Percentiles rank a stretch among this genome's conserved stretches.
These are phyloP conservation scores for Oligia fasciuncula DNA, from an alignment of 2,888 invertebrate genomes.

Conservation along the genomic window DNA sequence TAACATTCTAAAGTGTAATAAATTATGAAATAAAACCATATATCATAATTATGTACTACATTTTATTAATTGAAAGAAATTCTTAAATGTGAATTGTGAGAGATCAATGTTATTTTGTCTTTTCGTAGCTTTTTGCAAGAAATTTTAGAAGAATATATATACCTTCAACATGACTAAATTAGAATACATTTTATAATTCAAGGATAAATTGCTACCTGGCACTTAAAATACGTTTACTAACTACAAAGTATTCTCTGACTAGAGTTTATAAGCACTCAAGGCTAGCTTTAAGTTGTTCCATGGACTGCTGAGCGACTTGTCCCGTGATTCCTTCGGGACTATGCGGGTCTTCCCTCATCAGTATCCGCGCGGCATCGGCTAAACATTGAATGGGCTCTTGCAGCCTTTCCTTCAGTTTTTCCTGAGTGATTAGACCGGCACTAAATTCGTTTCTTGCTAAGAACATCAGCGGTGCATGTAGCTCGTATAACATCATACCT, in stretches of 20 bases:
- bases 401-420: constrained; percentile 91
- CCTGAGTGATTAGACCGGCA: constrained; percentile 89
- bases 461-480: constrained; percentile 94
- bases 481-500: constrained; percentile 94
- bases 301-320: constrained; percentile 89
- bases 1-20: constrained; percentile 76
- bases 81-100: constrained; percentile 32
- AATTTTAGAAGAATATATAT: constrained; percentile 9
- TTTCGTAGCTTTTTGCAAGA: constrained; percentile 43
- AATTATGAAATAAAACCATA: constrained; percentile 40
- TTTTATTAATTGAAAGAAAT: constrained; percentile 29
- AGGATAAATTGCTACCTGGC: neutral
- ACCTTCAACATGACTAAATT: constrained; percentile 1
- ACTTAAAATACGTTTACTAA: neutral
- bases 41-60: neutral
- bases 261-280: constrained; percentile 76
- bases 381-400: constrained; percentile 91
- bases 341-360: constrained; percentile 92
- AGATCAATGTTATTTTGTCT: constrained; percentile 60
- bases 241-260: constrained; percentile 5
- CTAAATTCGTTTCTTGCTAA: constrained; percentile 92
- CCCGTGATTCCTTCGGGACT: constrained; percentile 92
- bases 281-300: constrained; percentile 83
- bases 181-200: neutral
- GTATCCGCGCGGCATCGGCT: constrained; percentile 91